Percentiles rank a stretch among this genome's conserved stretches.
Evolutionary conservation across 2,113 vertebrate genomes (phyloP).

Genomic region (Lepus timidus): DNA sequence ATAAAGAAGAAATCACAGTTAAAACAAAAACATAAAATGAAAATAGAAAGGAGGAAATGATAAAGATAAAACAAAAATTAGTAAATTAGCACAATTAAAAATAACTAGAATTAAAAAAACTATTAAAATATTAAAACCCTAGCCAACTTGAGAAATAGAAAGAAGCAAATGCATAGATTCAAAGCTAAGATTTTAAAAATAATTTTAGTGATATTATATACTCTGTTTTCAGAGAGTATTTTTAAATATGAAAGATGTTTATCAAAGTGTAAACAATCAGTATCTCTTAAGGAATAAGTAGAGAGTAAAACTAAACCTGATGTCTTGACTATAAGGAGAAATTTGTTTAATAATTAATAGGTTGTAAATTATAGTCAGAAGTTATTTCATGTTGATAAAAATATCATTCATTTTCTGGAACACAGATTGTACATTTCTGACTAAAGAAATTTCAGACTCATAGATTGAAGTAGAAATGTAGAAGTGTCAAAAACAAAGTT

Average conservation of each 20-base stretch:
- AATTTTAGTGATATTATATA: no score
- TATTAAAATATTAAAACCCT: background rate
- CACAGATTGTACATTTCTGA: slow-evolving; percentile 24
- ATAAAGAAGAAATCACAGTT: background rate
- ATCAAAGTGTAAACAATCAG: no score
- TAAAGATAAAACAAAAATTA: background rate
- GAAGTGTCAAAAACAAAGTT: background rate
- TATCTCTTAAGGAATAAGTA: no score
- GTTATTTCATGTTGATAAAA: background rate
- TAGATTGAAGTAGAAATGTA: background rate
- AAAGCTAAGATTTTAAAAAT: no score
- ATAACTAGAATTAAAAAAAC: background rate
- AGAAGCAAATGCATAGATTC: no score
- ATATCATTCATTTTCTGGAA: background rate
- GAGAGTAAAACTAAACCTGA: no score
- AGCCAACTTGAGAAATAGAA: no score
- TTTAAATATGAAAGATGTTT: no score
- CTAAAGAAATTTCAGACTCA: background rate
- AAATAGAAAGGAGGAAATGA: background rate
- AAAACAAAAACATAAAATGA: background rate
- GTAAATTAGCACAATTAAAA: background rate
- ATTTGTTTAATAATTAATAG: background rate
- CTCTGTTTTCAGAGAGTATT: no score
- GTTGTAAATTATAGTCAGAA: background rate
- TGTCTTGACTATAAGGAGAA: no score